Conservation (phyloP, 2,888 invertebrate genomes). For the Oligia strigilis region DNA sequence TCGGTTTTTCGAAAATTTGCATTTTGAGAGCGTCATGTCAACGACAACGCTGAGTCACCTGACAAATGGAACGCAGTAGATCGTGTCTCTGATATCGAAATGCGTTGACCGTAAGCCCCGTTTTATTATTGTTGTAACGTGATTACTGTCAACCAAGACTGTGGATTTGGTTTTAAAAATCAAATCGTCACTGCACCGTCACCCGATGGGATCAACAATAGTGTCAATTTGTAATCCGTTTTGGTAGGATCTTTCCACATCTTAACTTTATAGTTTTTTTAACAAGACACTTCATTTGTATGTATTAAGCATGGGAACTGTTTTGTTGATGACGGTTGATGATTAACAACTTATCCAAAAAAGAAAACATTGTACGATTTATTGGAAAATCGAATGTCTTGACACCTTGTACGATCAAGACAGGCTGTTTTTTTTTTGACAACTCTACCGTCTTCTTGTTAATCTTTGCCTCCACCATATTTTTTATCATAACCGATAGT, state of each 20-base stretch:
- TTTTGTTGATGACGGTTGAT: constrained; percentile 2
- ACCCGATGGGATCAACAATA: constrained; percentile 66
- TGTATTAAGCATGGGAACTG: constrained; percentile 39
- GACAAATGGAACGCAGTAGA: constrained; percentile 88
- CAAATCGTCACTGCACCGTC: constrained; percentile 76
- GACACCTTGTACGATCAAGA: not conserved
- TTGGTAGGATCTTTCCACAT: constrained; percentile 58
- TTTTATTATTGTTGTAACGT: constrained; percentile 87
- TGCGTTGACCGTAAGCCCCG: constrained; percentile 89
- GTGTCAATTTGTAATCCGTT: constrained; percentile 74
- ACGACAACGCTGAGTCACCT: constrained; percentile 89
- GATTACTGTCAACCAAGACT: constrained; percentile 88
- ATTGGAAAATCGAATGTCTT: not conserved
- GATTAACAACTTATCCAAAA: not conserved
- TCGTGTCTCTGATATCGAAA: constrained; percentile 87
- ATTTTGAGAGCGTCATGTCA: constrained; percentile 90
- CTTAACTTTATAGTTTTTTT: constrained; percentile 48
- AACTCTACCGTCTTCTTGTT: not conserved
- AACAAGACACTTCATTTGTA: constrained; percentile 10
- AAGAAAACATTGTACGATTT: not conserved
- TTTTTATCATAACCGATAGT: not conserved
- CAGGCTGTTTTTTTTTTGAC: not conserved
- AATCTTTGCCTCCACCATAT: not conserved
- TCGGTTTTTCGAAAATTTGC: constrained; percentile 89
- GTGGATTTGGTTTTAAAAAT: constrained; percentile 77